These are phyloP conservation scores for Synchiropus splendidus DNA, from an alignment of 2,113 vertebrate species.

Conservation along the genomic window DNA sequence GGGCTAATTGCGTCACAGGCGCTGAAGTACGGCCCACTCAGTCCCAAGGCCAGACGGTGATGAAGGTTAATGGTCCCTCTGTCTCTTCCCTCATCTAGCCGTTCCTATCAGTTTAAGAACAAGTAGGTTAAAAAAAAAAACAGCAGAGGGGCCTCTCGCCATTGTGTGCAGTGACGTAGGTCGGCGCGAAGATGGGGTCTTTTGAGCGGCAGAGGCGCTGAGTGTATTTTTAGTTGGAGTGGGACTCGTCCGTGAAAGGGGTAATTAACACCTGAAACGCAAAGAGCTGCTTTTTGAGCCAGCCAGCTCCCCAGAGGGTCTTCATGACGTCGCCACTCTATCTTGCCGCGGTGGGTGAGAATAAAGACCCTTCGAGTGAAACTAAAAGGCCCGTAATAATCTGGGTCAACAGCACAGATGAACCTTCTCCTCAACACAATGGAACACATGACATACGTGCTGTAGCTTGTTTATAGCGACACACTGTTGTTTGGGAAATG, in stretches of 20 bases:
- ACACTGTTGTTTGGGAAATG: too few relatives aligned
- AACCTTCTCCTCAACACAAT: too few relatives aligned
- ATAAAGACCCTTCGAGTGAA: constrained; percentile 7
- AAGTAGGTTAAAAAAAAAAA: constrained; percentile 51
- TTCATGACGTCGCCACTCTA: constrained; percentile 29
- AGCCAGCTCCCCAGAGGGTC: constrained; percentile 19
- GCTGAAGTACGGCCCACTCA: constrained; percentile 52
- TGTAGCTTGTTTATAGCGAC: too few relatives aligned
- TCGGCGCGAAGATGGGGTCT: constrained; percentile 12
- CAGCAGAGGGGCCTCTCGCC: constrained; percentile 27
- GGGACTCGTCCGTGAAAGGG: constrained; percentile 27
- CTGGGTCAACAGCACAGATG: too few relatives aligned
- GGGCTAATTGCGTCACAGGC: constrained; percentile 55
- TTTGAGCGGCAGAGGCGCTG: constrained; percentile 26
- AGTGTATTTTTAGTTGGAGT: constrained; percentile 48
- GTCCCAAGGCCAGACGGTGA: constrained; percentile 45
- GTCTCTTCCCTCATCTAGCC: constrained; percentile 29
- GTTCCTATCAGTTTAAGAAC: constrained; percentile 28
- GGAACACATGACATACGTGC: too few relatives aligned
- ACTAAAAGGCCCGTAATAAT: too few relatives aligned
- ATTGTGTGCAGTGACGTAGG: constrained; percentile 20
- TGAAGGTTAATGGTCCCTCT: constrained; percentile 41
- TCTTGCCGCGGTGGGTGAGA: constrained; percentile 27
- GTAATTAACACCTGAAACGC: constrained; percentile 57
- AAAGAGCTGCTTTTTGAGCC: constrained; percentile 11